These are phyloP conservation scores for Tetanocera ferruginea DNA, from an alignment of 2,888 invertebrate species.

Conservation along the genomic window DNA sequence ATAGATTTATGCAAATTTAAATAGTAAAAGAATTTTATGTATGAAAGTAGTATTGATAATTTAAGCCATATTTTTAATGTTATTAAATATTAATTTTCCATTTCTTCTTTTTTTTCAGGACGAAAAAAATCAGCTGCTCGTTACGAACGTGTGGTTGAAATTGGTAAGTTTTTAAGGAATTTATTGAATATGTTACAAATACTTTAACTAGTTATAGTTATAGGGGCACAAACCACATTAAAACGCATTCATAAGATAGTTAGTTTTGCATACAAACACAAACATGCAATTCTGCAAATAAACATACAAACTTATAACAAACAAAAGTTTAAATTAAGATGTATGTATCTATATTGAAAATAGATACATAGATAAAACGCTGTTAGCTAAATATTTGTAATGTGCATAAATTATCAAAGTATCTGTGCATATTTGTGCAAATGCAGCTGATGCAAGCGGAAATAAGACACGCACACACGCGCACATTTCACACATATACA, in stretches of 20 bases:
- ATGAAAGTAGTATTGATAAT: neutral
- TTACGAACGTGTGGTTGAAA: constrained; percentile 95
- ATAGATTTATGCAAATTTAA: too few species aligned
- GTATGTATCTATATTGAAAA: neutral
- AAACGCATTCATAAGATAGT: too few species aligned
- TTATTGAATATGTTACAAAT: neutral
- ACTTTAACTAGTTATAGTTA: neutral
- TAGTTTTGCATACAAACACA: neutral
- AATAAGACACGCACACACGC: neutral
- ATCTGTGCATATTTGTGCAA: neutral
- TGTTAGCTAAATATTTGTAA: neutral
- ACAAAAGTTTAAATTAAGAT: neutral
- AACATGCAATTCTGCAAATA: neutral
- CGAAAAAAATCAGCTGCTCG: constrained; percentile 94
- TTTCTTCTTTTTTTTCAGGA: constrained; percentile 74
- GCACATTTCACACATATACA: neutral
- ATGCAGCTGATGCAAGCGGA: neutral
- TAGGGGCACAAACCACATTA: neutral
- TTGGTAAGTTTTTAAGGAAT: constrained; percentile 59
- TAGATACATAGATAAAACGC: neutral
- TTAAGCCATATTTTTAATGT: neutral
- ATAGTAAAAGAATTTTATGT: neutral
- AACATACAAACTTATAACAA: neutral
- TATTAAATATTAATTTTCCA: neutral
- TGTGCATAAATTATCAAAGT: constrained; percentile 26